phyloP scores from a whole-genome alignment of 2,797 vertebrate species.

The Euthynnus affinis region DNA sequence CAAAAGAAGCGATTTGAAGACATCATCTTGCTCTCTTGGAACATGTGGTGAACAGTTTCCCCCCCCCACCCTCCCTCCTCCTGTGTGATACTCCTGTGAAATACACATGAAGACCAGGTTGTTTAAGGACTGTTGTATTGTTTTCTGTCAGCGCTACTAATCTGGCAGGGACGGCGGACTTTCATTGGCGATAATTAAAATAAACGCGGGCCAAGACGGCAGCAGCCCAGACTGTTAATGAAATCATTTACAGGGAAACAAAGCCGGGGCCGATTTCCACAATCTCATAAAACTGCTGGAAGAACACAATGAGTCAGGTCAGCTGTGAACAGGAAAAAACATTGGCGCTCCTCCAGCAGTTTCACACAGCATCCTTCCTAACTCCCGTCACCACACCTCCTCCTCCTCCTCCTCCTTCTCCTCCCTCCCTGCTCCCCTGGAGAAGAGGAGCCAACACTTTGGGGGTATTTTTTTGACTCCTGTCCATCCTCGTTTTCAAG shows the following conservation, averaged over 20 bases:
- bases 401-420: no score
- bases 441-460: not conserved
- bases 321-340: conserved; percentile 73
- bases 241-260: conserved; percentile 47
- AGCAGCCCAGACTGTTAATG: conserved; percentile 56
- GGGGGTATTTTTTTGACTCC: not conserved
- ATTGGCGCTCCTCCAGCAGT: conserved; percentile 53
- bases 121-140: not conserved
- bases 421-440: not conserved
- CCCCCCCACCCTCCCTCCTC: no score
- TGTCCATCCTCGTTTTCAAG: conserved; percentile 13
- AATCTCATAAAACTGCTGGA: conserved; percentile 56
- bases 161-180: conserved; percentile 23
- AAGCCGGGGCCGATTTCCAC: conserved; percentile 47
- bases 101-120: no score
- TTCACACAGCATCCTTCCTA: conserved; percentile 64
- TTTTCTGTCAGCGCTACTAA: not conserved
- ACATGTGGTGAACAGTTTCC: no score
- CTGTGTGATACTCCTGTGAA: not conserved
- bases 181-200: conserved; percentile 51
- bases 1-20: no score
- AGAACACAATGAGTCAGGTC: conserved; percentile 64
- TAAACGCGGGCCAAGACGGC: conserved; percentile 54
- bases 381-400: not conserved
- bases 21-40: no score